Base-by-base conservation (phyloP, 2,797 vertebrate genomes). In the Pseudotriccus pelzelni region DNA sequence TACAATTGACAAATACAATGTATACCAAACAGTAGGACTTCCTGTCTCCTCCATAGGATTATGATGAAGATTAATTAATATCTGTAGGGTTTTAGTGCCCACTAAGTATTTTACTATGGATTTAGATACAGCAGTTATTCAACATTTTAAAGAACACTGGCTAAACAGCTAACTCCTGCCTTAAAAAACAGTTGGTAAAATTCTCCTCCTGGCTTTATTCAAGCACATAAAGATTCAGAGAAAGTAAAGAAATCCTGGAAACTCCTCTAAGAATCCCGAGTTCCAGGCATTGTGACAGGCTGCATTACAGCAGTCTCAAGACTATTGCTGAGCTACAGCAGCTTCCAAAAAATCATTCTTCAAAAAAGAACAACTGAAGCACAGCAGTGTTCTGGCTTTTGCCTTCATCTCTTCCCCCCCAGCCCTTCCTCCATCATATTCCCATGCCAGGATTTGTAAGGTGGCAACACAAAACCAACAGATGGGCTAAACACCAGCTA, bases 311-410 rank as follows among this genome's bases (percentile, higher is more conserved):
- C 53, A 64, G 41, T 46, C 58, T 72, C n/a, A 10, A 43, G 53
- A 78, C 50, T 62, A 89, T 15, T 60, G 75, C 49, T 60, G 56
- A 77, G 82, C 37, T 70, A 64, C 9, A 87, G 44, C 8, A 41
- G 49, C 27, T 30, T 82, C 84, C 72, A 89, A 74, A 52, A 83
- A 83, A 43, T 56, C 22, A 14, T 43, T 63, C 75, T 63, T 74
- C 44, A 46, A 87, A 80, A 30, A 84, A 27, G 32, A 78, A 58
- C 59, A 88, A 85, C 25, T 25, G 78, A 91, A 94, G 56, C 78
- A 56, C 91, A 79, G 84, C 64, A 87, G 56, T 30, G 24, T 83
- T 87, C 68, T 92, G 94, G 81, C 64, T 92, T 76, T 60, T 74
- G 34, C 56, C 64, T 60, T 80, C 72, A 76, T 21, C 52, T 85